These are phyloP conservation scores for Crossocerus cetratus DNA, from an alignment of 2,888 invertebrate species.

Conservation along the genomic window DNA sequence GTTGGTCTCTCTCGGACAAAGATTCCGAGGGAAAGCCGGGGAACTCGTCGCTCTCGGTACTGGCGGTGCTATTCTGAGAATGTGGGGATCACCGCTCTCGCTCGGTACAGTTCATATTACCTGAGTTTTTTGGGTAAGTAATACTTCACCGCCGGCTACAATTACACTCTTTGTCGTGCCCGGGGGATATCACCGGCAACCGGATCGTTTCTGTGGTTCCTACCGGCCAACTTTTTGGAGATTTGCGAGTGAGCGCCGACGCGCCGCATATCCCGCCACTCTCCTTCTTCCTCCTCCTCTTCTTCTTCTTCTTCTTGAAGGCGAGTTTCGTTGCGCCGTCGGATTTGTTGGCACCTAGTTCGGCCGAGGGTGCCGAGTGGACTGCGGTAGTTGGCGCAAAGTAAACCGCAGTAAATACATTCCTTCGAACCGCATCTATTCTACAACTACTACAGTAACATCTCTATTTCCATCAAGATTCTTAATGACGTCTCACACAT, in stretches of 20 bases:
- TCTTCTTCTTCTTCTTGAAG: too few species aligned
- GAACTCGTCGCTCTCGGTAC: slow-evolving; percentile 18
- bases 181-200: slow-evolving; percentile 23
- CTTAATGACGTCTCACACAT: too few species aligned
- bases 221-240: slow-evolving; percentile 12
- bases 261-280: too few species aligned
- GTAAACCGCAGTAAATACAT: too few species aligned
- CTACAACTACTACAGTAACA: too few species aligned
- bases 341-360: too few species aligned
- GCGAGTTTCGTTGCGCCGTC: too few species aligned
- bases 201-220: slow-evolving; percentile 23
- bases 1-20: slow-evolving; percentile 13
- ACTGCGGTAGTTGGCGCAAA: too few species aligned
- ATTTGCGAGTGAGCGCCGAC: too few species aligned
- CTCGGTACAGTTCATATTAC: slow-evolving; percentile 42
- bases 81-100: slow-evolving; percentile 43
- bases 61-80: slow-evolving; percentile 40
- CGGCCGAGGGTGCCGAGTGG: too few species aligned
- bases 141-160: slow-evolving; percentile 39
- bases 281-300: not conserved
- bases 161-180: slow-evolving; percentile 38
- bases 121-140: slow-evolving; percentile 42
- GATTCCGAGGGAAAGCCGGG: slow-evolving; percentile 28
- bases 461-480: too few species aligned
- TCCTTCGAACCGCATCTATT: too few species aligned